Evolutionary conservation across 2,888 invertebrate species (phyloP).

Genomic region (Trichogramma dendrolimi): DNA sequence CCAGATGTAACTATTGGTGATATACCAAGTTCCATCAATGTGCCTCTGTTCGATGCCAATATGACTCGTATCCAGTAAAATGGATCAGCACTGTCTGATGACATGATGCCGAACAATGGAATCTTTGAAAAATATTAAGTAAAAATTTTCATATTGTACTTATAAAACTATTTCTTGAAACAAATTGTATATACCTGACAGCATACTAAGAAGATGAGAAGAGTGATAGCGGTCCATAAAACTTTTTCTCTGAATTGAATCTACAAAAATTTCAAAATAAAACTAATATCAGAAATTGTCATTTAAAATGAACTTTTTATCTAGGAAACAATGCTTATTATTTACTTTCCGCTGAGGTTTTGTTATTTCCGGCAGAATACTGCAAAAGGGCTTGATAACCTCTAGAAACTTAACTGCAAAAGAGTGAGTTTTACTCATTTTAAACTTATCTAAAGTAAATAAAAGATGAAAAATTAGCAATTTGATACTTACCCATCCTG

Average conservation of each 20-base stretch:
- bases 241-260: constrained; percentile 99
- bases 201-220: constrained; percentile 99
- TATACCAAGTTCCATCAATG: constrained; percentile 99
- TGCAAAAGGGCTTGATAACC: constrained; percentile 99
- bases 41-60: constrained; percentile 98
- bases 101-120: constrained; percentile 99
- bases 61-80: constrained; percentile 99
- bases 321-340: constrained; percentile 24
- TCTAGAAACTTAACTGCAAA: constrained; percentile 97
- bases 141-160: not conserved
- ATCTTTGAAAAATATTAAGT: constrained; percentile 60
- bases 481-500: too few relatives aligned
- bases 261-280: constrained; percentile 54
- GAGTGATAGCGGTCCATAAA: constrained; percentile 99
- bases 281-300: constrained; percentile 16
- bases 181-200: constrained; percentile 72
- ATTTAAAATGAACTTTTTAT: not conserved
- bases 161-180: constrained; percentile 1
- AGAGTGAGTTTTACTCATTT: too few relatives aligned
- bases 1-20: constrained; percentile 99
- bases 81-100: constrained; percentile 99
- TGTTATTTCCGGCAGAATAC: constrained; percentile 98
- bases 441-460: too few relatives aligned
- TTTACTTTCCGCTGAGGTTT: constrained; percentile 98
- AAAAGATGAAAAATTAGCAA: too few relatives aligned